Evolutionary conservation across 2,888 invertebrate species (phyloP).

Genomic region (Philopedon plagiatum): DNA sequence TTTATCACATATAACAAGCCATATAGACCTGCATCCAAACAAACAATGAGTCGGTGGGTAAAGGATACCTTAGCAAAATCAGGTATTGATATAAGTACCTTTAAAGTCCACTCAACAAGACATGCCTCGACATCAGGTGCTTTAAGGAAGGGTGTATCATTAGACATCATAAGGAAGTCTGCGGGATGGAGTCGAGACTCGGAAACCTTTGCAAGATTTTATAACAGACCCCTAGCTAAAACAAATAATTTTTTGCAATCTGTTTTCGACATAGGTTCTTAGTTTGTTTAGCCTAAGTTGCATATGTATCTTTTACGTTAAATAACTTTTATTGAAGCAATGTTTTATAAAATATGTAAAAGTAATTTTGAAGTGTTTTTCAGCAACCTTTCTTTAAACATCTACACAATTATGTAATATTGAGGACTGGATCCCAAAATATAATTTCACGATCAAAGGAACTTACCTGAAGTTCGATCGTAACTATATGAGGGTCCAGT

Average conservation of each 20-base stretch:
- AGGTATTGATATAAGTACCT: conserved; percentile 27
- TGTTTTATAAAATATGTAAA: background rate
- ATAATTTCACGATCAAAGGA: background rate
- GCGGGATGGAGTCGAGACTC: conserved; percentile 54
- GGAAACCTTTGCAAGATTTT: conserved; percentile 51
- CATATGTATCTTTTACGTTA: background rate
- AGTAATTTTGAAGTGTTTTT: background rate
- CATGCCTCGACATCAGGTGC: conserved; percentile 56
- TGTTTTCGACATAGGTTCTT: background rate
- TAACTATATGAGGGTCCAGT: too few species aligned
- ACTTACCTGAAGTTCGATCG: too few species aligned
- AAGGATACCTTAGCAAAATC: background rate
- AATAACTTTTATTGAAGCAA: background rate
- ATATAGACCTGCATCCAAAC: background rate
- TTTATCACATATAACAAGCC: conserved; percentile 6
- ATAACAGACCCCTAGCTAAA: conserved; percentile 46
- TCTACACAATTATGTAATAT: background rate
- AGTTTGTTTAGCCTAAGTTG: background rate
- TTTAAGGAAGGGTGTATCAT: conserved; percentile 46
- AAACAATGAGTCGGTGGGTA: conserved; percentile 12
- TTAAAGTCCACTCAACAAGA: conserved; percentile 53
- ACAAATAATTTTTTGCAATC: background rate
- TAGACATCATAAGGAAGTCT: conserved; percentile 51
- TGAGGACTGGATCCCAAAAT: background rate
- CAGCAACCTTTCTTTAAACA: background rate